Conservation (phyloP, 2,113 vertebrate genomes). For the Pterocles burchelli region DNA sequence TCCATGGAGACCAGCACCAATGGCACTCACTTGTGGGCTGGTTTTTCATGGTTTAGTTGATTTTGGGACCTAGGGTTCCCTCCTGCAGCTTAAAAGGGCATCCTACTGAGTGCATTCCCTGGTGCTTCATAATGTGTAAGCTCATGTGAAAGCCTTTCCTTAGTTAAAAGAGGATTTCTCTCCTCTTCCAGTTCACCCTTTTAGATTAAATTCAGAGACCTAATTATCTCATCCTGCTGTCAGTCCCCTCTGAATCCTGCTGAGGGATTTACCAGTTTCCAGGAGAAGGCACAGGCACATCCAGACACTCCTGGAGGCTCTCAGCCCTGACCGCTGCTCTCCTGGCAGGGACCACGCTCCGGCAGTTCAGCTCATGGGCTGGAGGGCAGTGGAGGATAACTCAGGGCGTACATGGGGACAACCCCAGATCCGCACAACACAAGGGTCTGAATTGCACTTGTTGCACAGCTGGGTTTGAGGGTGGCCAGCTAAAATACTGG, state of each 20-base stretch:
- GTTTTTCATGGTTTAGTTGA: neutral
- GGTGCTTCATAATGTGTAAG: neutral
- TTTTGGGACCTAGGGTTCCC: neutral
- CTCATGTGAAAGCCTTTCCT: neutral
- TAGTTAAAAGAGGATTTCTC: neutral
- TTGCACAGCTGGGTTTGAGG: neutral
- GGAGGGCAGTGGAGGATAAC: neutral
- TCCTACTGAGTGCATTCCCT: neutral
- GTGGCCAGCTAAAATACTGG: neutral
- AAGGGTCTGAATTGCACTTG: neutral
- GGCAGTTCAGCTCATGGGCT: fast-evolving
- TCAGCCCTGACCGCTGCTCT: neutral
- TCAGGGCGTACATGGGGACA: neutral
- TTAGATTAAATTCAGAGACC: neutral
- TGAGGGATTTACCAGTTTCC: neutral
- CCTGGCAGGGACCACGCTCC: neutral
- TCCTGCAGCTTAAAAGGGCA: neutral
- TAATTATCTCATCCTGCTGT: constrained; percentile 28
- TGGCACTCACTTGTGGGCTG: neutral
- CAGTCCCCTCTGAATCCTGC: neutral
- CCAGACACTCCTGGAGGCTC: neutral
- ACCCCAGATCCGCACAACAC: neutral
- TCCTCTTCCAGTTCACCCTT: neutral
- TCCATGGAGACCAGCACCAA: neutral
- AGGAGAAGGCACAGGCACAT: neutral